Conservation (phyloP, 2,888 invertebrate species). For the Clitarchus hookeri region DNA sequence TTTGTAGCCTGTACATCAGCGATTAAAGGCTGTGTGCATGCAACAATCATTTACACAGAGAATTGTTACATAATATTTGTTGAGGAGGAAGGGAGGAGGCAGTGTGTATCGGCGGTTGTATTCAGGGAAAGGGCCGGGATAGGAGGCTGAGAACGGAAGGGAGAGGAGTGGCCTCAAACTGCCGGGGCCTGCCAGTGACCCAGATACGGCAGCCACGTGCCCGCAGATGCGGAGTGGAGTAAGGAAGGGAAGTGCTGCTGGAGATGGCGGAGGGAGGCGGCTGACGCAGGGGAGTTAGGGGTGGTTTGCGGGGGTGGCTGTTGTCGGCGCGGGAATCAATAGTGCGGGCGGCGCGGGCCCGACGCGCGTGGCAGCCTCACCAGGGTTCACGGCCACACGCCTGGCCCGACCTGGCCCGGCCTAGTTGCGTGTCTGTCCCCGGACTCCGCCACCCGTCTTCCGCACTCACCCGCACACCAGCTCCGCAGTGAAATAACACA, state of each 20-base stretch:
- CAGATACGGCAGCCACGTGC: conserved; percentile 14
- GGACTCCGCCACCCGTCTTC: no score
- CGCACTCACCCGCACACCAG: no score
- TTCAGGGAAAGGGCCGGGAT: background rate
- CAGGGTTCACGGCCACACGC: background rate
- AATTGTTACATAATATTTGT: no score
- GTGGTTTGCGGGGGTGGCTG: background rate
- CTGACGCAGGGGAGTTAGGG: background rate
- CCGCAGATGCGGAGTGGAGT: conserved; percentile 14
- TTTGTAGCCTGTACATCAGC: no score
- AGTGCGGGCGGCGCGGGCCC: background rate
- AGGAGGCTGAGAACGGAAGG: background rate
- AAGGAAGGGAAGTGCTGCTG: conserved; percentile 3
- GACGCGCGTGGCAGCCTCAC: background rate
- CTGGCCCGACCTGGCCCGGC: no score
- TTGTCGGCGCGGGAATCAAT: background rate
- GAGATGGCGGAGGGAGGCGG: background rate
- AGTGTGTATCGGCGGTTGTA: no score
- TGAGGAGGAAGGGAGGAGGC: no score
- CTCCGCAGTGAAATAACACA: no score
- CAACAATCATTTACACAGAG: no score
- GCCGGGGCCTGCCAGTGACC: background rate
- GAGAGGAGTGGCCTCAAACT: background rate
- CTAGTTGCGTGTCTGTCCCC: no score
- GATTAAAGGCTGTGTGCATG: no score